A percentile compares a stretch with the other conserved stretches of the same genome.
Conservation (phyloP, 2,113 vertebrate genomes). For the Tylochromis polylepis region DNA sequence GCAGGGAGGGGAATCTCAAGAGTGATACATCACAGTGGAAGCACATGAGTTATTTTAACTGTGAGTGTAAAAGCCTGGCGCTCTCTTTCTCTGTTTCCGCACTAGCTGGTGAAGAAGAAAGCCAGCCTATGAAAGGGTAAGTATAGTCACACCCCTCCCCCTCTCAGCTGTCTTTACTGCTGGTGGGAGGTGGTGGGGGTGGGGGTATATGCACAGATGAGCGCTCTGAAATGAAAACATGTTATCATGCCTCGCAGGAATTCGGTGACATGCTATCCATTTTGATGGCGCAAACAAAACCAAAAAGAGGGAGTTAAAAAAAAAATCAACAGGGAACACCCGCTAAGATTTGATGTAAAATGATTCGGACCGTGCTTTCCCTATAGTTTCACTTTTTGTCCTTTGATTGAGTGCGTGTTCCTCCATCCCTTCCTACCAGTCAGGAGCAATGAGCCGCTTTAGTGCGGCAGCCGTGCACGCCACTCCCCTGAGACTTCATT, state of each 20-base stretch:
- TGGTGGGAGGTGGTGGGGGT: background rate
- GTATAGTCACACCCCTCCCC: background rate
- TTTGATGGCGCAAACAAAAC: background rate
- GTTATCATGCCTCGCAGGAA: constrained; percentile 22
- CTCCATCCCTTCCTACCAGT: background rate
- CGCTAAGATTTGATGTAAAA: background rate
- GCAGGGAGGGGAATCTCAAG: background rate
- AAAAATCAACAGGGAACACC: background rate
- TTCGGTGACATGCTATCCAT: background rate
- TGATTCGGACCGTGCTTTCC: background rate
- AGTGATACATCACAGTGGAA: constrained; percentile 35
- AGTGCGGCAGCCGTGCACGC: background rate
- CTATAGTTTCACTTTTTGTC: background rate
- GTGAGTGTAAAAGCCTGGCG: background rate
- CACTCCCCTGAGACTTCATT: constrained; percentile 28
- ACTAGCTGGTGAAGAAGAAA: constrained; percentile 4
- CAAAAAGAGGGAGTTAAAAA: background rate
- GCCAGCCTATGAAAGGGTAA: background rate
- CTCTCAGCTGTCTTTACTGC: background rate
- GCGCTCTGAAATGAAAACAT: constrained; percentile 19
- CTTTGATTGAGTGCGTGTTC: background rate
- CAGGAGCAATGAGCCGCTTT: background rate
- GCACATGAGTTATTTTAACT: constrained; percentile 1
- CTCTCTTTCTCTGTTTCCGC: background rate
- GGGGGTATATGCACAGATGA: constrained; percentile 12